A percentile compares a stretch with the other conserved stretches of the same genome.
These are phyloP conservation scores for Troilus luridus DNA, from an alignment of 2,888 invertebrate species.

Conservation along the genomic window DNA sequence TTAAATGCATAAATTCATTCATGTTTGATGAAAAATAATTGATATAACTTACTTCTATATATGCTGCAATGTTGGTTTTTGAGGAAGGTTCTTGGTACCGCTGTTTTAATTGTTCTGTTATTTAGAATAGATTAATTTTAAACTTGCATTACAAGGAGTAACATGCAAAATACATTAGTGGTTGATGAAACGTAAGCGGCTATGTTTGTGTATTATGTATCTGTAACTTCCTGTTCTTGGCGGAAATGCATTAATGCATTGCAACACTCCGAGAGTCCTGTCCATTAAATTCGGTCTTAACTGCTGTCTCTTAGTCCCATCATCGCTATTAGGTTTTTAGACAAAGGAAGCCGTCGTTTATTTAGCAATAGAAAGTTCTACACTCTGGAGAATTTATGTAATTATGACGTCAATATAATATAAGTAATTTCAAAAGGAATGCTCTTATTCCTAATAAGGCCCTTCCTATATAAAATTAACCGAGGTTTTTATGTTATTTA, in stretches of 20 bases:
- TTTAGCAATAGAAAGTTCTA: slow-evolving; percentile 4
- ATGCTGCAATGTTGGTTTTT: no score
- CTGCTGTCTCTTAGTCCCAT: neutral
- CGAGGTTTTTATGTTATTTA: no score
- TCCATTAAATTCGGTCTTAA: neutral
- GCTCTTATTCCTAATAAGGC: no score
- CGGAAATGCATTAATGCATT: slow-evolving; percentile 17
- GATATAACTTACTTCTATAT: no score
- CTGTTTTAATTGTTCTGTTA: no score
- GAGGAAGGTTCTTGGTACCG: no score
- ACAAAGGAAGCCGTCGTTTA: slow-evolving; percentile 27
- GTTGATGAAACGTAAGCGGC: neutral
- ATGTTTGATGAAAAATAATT: no score
- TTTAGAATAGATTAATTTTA: no score
- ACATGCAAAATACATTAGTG: neutral
- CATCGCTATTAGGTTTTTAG: neutral
- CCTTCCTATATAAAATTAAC: no score
- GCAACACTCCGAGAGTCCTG: neutral
- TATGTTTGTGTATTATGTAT: neutral
- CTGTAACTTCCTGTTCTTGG: neutral
- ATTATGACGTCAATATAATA: neutral
- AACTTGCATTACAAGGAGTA: neutral
- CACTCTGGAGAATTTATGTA: neutral
- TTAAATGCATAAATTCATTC: no score
- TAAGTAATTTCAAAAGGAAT: neutral